Percentiles rank a stretch among this genome's conserved stretches.
Evolutionary conservation across 2,797 vertebrate genomes (phyloP).

Genomic region (Myotis daubentonii): DNA sequence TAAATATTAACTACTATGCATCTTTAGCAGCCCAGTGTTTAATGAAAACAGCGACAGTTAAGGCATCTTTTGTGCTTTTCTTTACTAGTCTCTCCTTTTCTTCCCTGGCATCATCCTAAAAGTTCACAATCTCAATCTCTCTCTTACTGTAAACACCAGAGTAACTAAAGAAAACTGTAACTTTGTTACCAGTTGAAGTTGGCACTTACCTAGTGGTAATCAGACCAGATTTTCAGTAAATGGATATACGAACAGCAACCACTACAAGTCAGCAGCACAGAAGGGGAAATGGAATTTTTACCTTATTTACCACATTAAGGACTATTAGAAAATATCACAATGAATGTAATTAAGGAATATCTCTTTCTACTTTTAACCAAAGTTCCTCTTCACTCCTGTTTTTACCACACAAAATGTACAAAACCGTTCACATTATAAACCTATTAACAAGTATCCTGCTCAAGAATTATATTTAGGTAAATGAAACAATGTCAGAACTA

Average conservation of each 20-base stretch:
- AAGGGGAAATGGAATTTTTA: slow-evolving; percentile 10
- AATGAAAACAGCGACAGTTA: not conserved
- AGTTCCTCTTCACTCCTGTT: slow-evolving; percentile 7
- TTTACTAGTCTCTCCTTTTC: not conserved
- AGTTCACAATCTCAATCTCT: not conserved
- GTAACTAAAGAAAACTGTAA: not conserved
- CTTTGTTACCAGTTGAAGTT: not conserved
- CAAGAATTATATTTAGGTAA: slow-evolving; percentile 30
- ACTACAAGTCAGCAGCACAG: not conserved
- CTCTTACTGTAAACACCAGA: not conserved
- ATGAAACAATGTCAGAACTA: slow-evolving; percentile 3
- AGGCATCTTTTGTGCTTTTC: not conserved
- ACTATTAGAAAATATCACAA: slow-evolving; percentile 21
- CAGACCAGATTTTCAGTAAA: not conserved
- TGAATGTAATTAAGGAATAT: not conserved
- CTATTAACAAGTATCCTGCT: not conserved
- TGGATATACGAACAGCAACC: not conserved
- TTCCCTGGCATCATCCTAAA: not conserved
- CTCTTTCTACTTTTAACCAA: slow-evolving; percentile 24
- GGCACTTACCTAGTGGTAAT: not conserved
- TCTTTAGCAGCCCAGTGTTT: not conserved
- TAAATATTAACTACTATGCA: not conserved
- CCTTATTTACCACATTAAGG: slow-evolving; percentile 28
- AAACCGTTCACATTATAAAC: slow-evolving; percentile 8
- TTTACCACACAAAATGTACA: slow-evolving; percentile 13